These are phyloP conservation scores for Catocala fraxini DNA, from an alignment of 2,888 invertebrate genomes.

Conservation along the genomic window DNA sequence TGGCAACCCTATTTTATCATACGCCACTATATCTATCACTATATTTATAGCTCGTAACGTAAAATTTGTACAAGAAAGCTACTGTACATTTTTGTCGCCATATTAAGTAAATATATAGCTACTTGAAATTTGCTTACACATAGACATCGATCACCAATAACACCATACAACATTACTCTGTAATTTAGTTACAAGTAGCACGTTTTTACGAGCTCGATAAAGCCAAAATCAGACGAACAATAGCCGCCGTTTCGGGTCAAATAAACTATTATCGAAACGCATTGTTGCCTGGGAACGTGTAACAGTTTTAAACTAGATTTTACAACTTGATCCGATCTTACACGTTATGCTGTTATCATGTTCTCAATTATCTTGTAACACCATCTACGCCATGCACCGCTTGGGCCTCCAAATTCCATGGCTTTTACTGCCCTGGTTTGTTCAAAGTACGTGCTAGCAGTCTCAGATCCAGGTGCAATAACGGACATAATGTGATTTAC, in stretches of 20 bases:
- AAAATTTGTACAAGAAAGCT: too few relatives aligned
- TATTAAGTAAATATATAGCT: too few relatives aligned
- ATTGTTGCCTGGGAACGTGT: conserved; percentile 10
- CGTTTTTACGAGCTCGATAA: too few relatives aligned
- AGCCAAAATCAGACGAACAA: too few relatives aligned
- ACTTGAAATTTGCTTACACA: too few relatives aligned
- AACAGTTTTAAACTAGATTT: conserved; percentile 20
- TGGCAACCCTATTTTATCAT: too few relatives aligned
- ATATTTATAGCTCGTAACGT: too few relatives aligned
- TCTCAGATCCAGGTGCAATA: not conserved
- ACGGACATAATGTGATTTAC: not conserved
- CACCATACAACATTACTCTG: too few relatives aligned
- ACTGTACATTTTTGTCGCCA: too few relatives aligned
- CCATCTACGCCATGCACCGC: conserved; percentile 46
- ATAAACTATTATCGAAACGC: not conserved
- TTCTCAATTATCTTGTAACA: conserved; percentile 47
- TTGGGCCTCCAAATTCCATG: conserved; percentile 24
- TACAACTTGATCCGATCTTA: conserved; percentile 30
- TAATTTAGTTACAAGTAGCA: too few relatives aligned
- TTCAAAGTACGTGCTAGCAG: conserved; percentile 1
- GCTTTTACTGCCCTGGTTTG: conserved; percentile 48
- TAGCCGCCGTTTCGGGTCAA: not conserved
- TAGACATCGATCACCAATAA: too few relatives aligned
- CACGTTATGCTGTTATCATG: conserved; percentile 43
- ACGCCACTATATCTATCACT: too few relatives aligned